Base-by-base conservation (phyloP, 2,888 invertebrate species). In the Cheilosia vernalis region DNA sequence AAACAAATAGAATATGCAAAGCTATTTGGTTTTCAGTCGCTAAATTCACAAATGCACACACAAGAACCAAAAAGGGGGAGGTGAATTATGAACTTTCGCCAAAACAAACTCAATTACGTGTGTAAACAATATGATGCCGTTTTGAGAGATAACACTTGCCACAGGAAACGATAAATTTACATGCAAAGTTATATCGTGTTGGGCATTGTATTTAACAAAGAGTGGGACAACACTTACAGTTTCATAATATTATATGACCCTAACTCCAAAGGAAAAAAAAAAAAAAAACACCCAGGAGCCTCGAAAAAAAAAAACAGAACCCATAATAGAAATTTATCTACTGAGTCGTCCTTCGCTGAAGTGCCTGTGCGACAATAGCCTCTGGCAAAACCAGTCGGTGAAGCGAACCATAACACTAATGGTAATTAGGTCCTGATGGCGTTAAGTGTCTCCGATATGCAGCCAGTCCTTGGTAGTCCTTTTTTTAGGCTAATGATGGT, bases 1-100 rank as follows among this genome's bases (percentile, higher is more conserved):
- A 49, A 51, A 73, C 53, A 63, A 55, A 73, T 55, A 55, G 55
- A 73, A 73, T 72, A 53, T 55, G 55, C 19, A 19, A 19, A 9
- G 63, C 63, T 63, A 73, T 37, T 63, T 24, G 30, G 33, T 33
- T 53, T 53, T 7, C 15, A 27, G 15, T 42, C 42, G 15, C 15
- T 15, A 21, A 9, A 9, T 47, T n/a, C 47, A 47, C 24, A 37
- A 53, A n/a, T 60, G 61, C 21, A 19, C n/a, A 4, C 21, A 4
- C 21, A 40, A 51, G 15, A 13, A 37, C 15, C 33, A 44, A 7
- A 30, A 17, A 60, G 13, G 7, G 9, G 9, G 7, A 13, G 40
- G 40, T 70, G 70, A 70, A 70, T 60, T 60, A 70, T 40, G 51
- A 42, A 61, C 53, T 72, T 21, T 10, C 33, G 15, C 7, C 19